Evolutionary conservation across 2,797 vertebrate genomes (phyloP), one percentile per base, ranked within the genome.

Genomic region (Gobio occitaniae): DNA sequence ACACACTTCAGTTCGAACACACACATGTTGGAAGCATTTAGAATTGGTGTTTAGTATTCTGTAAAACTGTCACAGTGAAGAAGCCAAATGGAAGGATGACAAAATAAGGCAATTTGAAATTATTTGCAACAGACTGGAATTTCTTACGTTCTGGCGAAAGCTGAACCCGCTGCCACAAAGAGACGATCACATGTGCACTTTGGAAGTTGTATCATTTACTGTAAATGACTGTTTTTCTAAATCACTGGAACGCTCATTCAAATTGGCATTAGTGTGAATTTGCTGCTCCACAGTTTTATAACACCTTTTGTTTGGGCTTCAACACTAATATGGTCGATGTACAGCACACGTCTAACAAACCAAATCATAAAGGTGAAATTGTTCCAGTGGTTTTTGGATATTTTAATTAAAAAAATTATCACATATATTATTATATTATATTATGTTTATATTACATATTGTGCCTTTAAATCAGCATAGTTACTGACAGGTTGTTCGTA

Each of bases 51-150:
- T 76, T 25, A 3, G 65, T 61, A 70, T 78, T 87, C 41, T 72
- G 84, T 74, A 78, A 69, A 79, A 86, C 78, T 50, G 61, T 84
- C 76, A 66, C 32, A 19, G 52, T 54, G 59, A 72, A 80, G 74
- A 74, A 75, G 71, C 74, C 61, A 65, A 87, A 59, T 71, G 86
- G 77, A 87, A 81, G 48, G 29, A 10, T 29, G 77, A 80, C 72
- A 74, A 87, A 86, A 82, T 79, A 82, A 82, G 25, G 56, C 79
- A 61, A 68, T 72, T 36, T 41, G 10, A 72, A 65, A 78, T 72
- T 13, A 63, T 78, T 85, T 84, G 56, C 47, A 68, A 83, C 56
- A 80, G 69, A 76, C 48, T 82, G 82, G 78, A 77, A 65, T 84
- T 69, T 81, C 10, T 38, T 38, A 44, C 44, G n/a, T 63, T 72